phyloP scores from a whole-genome alignment of 2,797 vertebrate genomes.

The Paedocypris micromegethes region DNA sequence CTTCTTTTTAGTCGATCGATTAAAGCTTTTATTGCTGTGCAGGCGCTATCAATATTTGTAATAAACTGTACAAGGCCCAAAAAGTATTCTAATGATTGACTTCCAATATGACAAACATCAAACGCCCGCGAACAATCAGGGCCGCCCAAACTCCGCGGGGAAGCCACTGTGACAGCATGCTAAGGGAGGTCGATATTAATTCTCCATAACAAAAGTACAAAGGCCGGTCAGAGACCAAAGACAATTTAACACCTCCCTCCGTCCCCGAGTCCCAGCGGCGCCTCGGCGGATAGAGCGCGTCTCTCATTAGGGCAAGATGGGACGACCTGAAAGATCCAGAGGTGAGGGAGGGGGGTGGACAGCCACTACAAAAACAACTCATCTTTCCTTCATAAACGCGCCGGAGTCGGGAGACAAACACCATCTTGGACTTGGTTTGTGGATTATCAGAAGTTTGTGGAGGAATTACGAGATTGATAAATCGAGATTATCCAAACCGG shows the following conservation, averaged over 20 bases:
- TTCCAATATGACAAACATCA: constrained; percentile 68
- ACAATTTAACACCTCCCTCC: constrained; percentile 63
- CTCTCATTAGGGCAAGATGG: constrained; percentile 54
- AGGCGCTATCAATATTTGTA: constrained; percentile 1
- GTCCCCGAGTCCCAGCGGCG: constrained; percentile 63
- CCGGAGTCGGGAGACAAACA: constrained; percentile 35
- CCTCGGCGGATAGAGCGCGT: constrained; percentile 59
- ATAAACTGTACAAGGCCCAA: constrained; percentile 16
- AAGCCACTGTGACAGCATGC: constrained; percentile 48
- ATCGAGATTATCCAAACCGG: too few relatives aligned
- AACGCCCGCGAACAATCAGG: constrained; percentile 59
- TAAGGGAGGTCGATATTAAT: constrained; percentile 62
- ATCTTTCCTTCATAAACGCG: constrained; percentile 53
- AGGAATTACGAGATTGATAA: background rate
- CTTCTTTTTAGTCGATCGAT: too few relatives aligned
- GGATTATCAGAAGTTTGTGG: constrained; percentile 26
- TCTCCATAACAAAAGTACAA: constrained; percentile 80
- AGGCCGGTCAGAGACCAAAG: constrained; percentile 70
- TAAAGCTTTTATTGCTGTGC: background rate
- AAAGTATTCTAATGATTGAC: constrained; percentile 64
- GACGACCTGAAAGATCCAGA: constrained; percentile 51
- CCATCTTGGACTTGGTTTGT: constrained; percentile 3
- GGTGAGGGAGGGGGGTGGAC: constrained; percentile 41
- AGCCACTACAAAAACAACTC: constrained; percentile 56
- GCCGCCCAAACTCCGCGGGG: constrained; percentile 52